These are phyloP conservation scores for Hydrozoanthus gracilis DNA, from an alignment of 92 coral and sea anemone genomes.

Conservation along the genomic window DNA sequence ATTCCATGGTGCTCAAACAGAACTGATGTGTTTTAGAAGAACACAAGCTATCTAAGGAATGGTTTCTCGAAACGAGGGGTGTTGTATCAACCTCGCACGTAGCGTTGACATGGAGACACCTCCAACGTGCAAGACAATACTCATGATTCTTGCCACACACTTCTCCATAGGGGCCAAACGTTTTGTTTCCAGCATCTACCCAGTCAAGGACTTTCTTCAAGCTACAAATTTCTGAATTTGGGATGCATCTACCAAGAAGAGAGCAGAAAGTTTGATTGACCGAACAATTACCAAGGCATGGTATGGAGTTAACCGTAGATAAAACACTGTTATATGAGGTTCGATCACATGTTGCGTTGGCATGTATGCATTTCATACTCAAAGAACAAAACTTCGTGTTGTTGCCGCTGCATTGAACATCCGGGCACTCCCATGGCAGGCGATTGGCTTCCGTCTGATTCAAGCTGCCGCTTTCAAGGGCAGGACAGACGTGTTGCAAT, in stretches of 20 bases:
- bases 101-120: neutral
- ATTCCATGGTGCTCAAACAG: neutral
- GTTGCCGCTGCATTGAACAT: neutral
- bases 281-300: constrained; percentile 6
- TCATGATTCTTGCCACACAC: neutral
- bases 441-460: neutral
- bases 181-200: neutral
- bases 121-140: constrained; percentile 14
- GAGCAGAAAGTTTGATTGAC: neutral
- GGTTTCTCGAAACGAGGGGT: neutral
- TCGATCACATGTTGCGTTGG: neutral
- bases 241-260: constrained; percentile 25
- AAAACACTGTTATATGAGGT: neutral
- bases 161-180: constrained; percentile 27
- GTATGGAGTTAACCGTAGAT: neutral
- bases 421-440: constrained; percentile 7
- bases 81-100: neutral
- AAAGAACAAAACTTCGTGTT: constrained; percentile 30
- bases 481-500: constrained; percentile 26
- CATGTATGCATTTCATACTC: neutral
- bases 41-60: neutral
- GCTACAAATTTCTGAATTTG: neutral
- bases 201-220: constrained; percentile 7
- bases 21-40: neutral
- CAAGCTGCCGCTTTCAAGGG: constrained; percentile 14